Evolutionary conservation across 2,888 invertebrate genomes (phyloP), one percentile per base, ranked within the genome.

Genomic region (Acronicta aceris): DNA sequence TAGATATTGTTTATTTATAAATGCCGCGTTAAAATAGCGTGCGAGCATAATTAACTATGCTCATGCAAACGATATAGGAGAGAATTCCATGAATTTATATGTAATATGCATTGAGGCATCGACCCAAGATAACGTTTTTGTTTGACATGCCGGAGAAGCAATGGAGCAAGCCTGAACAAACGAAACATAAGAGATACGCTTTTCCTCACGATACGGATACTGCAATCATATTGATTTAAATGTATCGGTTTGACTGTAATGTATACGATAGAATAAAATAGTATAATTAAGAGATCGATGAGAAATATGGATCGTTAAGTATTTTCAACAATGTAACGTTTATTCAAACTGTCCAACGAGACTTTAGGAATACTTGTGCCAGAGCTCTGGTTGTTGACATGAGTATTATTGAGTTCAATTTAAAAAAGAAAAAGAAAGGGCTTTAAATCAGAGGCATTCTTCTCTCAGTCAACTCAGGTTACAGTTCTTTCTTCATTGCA

Each of bases 121-220:
- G 69, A 79, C 68, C 74, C 52, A 43, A 51, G 60, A 59, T 60
- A 46, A 42, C 33, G 67, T 86, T 88, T 85, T 85, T 86, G 71
- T 71, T 36, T 56, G 46, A 78, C 82, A 89, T 89, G 81, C 81
- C 86, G 64, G 61, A 68, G 59, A 76, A 71, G 71, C 82, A 84
- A 79, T 82, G 79, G 78, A 87, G 76, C 85, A 85, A 54, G 43
- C 47, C n/a, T 58, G 55, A 30, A 48, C 17, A 7, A 57, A 59
- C 55, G 66, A 51, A 55, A 74, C 72, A 74, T 77, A 75, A 66
- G 67, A 83, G 75, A 79, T 73, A 84, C 87, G 84, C 85, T 86
- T 85, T n/a, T 84, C 84, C 81, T 72, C 62, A 58, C 66, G 58
- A 65, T 58, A 64, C 54, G 60, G 64, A 65, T 70, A 73, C 58